Evolutionary conservation across 2,797 vertebrate genomes (phyloP), one percentile per base, ranked within the genome.

Genomic region (Cichlasoma orientale): DNA sequence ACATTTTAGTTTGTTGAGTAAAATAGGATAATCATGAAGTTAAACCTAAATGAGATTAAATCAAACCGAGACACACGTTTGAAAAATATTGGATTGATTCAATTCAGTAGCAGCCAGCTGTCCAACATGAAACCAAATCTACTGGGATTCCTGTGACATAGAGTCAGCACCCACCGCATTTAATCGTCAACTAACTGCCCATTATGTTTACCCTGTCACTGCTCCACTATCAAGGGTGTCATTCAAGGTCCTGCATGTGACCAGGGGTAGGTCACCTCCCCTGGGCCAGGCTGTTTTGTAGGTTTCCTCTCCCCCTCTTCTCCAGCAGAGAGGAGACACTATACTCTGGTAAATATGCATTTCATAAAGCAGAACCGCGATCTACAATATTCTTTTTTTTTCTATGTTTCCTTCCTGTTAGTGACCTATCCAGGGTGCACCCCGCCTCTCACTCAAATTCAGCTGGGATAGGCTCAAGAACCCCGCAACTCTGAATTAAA

Each of bases 201-300:
- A 70, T 87, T 86, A 75, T 58, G 13, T 90, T 94, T 91, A 93
- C 93, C 82, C 84, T 57, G 66, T 74, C 80, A 88, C 84, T 82
- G 74, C 76, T 76, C 47, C 79, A 77, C 83, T 82, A 84, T 88
- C 75, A 76, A 79, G 63, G 74, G 33, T 72, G 70, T 90, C 79
- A 88, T 83, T 92, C 68, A 79, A 78, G 70, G 56, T 44, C 56
- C 79, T 78, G 52, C 78, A 38, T 74, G 50, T 70, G 38, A 59
- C 56, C 77, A 18, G 71, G 13, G 57, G 38, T 76, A 72, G 86
- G 86, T 88, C 90, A 87, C 38, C 72, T 91, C 88, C 85, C 86
- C 1, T 72, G 90, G 82, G 86, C 47, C 74, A 31, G 18, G 56
- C 70, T 74, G 79, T 82, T 47, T 66, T 47, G 23, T 47, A 47